Percentiles rank a stretch among this genome's conserved stretches.
Evolutionary conservation across 1,140 invertebrate genomes (phyloP).

Genomic region (Drosophila carrolli): DNA sequence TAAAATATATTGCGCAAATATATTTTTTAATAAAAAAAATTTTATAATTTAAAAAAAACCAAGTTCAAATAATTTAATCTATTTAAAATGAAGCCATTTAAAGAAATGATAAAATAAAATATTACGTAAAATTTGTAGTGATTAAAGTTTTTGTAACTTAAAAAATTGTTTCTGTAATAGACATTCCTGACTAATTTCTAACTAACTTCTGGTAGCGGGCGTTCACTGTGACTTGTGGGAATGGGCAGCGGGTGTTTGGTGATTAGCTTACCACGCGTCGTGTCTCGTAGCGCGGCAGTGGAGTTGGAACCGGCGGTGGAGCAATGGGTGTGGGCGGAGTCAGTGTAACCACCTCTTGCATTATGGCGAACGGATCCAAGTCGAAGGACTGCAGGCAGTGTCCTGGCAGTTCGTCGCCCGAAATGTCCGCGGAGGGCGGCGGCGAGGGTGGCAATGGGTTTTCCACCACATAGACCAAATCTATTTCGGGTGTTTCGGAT

Average conservation of each 20-base stretch:
- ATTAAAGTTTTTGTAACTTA: too few species aligned
- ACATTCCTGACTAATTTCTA: too few species aligned
- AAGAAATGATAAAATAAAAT: too few species aligned
- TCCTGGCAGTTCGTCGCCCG: constrained; percentile 41
- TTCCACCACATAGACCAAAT: constrained; percentile 75
- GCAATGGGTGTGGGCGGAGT: constrained; percentile 27
- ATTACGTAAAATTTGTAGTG: too few species aligned
- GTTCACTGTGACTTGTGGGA: constrained; percentile 1
- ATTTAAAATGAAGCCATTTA: too few species aligned
- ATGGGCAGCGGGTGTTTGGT: constrained; percentile 26
- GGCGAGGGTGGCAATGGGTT: constrained; percentile 74
- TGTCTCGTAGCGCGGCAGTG: constrained; percentile 63
- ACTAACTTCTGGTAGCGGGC: not conserved
- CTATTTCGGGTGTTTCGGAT: constrained; percentile 57
- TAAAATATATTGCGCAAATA: too few species aligned
- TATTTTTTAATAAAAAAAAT: too few species aligned
- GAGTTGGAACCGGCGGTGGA: constrained; percentile 8
- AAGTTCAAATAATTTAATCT: too few species aligned
- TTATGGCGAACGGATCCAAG: constrained; percentile 59
- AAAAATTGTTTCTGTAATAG: too few species aligned
- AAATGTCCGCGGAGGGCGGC: constrained; percentile 59
- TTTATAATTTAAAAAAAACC: too few species aligned
- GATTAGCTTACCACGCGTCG: constrained; percentile 77
- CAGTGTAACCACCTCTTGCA: constrained; percentile 38
- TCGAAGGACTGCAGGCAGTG: constrained; percentile 35